Conservation (phyloP, 2,888 invertebrate genomes). For the Caenorhabditis sinica region DNA sequence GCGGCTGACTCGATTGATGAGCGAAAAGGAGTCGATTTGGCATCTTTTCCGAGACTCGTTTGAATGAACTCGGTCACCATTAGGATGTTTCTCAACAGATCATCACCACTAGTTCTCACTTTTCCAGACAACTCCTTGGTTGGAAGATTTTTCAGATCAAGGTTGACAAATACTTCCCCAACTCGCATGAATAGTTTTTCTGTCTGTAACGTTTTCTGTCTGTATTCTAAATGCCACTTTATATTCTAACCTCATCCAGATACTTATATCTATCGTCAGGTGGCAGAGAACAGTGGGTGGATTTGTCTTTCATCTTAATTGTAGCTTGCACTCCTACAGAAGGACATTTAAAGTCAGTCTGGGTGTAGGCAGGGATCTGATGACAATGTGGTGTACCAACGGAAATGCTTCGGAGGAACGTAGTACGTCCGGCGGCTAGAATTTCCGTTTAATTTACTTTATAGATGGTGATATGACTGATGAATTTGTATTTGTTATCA, state of each 20-base stretch:
- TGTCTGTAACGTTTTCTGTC: neutral
- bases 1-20: neutral
- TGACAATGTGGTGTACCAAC: no score
- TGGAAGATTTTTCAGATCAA: neutral
- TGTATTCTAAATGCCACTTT: neutral
- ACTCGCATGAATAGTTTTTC: neutral
- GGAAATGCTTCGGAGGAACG: no score
- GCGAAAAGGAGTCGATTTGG: neutral
- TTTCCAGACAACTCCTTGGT: neutral
- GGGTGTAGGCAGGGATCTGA: no score
- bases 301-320: no score
- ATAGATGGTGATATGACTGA: no score
- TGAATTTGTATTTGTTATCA: no score
- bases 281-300: neutral
- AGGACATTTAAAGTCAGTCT: no score
- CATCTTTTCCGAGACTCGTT: neutral
- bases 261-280: neutral
- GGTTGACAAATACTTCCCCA: neutral
- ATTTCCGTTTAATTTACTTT: no score
- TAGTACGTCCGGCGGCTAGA: no score
- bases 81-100: neutral
- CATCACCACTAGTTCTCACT: neutral
- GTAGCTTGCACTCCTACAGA: no score
- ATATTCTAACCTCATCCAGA: neutral
- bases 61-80: neutral